These are phyloP conservation scores for Leptopilina syphax DNA, from an alignment of 2,888 invertebrate species.

Conservation along the genomic window DNA sequence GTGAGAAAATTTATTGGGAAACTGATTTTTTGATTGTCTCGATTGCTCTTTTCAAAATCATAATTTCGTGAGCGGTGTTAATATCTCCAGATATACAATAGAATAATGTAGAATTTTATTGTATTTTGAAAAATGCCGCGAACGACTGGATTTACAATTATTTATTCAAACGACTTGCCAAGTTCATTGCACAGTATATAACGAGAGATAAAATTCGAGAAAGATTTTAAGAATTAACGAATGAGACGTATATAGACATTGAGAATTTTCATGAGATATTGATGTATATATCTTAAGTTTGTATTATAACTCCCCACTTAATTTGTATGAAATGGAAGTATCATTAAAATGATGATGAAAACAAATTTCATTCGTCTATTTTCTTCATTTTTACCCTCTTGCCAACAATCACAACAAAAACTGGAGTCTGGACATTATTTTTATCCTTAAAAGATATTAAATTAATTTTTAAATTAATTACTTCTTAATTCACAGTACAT, in stretches of 20 bases:
- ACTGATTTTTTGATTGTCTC: slow-evolving; percentile 38
- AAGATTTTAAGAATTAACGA: slow-evolving; percentile 68
- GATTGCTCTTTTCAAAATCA: slow-evolving; percentile 62
- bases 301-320: slow-evolving; percentile 75
- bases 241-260: slow-evolving; percentile 70
- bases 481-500: no score
- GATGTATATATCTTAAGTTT: slow-evolving; percentile 76
- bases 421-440: no score
- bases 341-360: slow-evolving; percentile 74
- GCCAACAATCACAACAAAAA: no score
- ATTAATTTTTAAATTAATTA: no score
- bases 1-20: no score
- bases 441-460: no score
- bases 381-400: not conserved
- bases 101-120: no score
- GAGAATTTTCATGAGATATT: slow-evolving; percentile 73
- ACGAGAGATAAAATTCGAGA: slow-evolving; percentile 63
- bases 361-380: slow-evolving; percentile 8
- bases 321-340: slow-evolving; percentile 75
- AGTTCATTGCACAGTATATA: slow-evolving; percentile 70
- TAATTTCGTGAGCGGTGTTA: slow-evolving; percentile 52
- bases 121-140: slow-evolving; percentile 41
- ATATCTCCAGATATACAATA: not conserved
- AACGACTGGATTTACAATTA: slow-evolving; percentile 57
- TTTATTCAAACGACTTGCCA: slow-evolving; percentile 73